Base-by-base conservation (phyloP, 2,888 invertebrate species). In the Antheraea assamensis region DNA sequence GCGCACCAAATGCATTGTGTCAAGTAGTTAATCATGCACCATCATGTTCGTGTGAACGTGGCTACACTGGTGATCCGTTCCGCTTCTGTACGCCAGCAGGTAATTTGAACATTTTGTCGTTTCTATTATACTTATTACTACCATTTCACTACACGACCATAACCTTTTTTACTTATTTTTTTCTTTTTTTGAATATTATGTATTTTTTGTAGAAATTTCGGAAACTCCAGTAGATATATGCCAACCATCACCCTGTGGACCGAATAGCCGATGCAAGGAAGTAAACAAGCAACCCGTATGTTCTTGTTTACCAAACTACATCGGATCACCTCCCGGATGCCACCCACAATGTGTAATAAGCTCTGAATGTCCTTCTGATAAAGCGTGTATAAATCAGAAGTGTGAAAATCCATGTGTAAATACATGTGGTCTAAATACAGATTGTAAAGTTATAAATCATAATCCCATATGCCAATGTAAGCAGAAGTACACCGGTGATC, bases 381-480 rank as follows among this genome's bases (percentile, higher is more conserved):
- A 96, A 84, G 97, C 98, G 8, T 98, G 98, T 83, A 91, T 97
- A 17, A 96, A 96, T 82, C 96, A 97, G 78, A 97, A 97, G 91
- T 98, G 98, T 86, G 90, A 93, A 71, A 95, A 98, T 87, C 98
- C 98, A 61, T 98, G 98, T 80, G 90, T 95, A 30, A 96, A 96
- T 81, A 95, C 95, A 30, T 97, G 97, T 87, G 97, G 97, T 30
- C 92, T 93, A 84, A 96, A 96, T 81, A 94, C 97, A 0, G 95
- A 95, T 72, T 98, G 98, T 83, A 95, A 96, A 84, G 97, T 97
- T 19, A 96, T 96, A 73, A 97, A 97, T 87, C 98, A 97, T 83
- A 97, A 96, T 85, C 97, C 98, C 15, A 96, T 97, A 81, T 98
- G 98, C 87, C 95, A 95, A 78, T 98, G 98, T 86, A 95, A 95